Conservation (phyloP, 2,113 vertebrate genomes). For the Engystomops pustulosus region DNA sequence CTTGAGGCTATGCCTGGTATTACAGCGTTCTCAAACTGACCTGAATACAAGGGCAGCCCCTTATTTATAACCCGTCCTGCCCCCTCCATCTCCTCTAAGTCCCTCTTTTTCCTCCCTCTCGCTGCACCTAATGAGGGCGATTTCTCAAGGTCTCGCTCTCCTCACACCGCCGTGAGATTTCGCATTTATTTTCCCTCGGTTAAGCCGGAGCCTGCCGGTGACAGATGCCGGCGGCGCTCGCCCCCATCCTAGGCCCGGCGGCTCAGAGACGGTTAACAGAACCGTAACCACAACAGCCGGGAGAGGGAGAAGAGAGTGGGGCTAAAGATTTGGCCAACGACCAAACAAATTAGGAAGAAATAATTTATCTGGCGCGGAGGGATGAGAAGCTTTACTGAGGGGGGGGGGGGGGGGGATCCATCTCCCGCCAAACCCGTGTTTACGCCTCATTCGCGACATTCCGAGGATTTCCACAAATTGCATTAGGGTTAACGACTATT, state of each 20-base stretch:
- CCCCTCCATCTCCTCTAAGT: neutral
- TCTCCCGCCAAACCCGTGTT: neutral
- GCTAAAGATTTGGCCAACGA: slow-evolving; percentile 17
- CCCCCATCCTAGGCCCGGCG: neutral
- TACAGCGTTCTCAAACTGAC: too few relatives aligned
- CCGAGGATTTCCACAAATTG: slow-evolving; percentile 23
- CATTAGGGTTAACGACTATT: slow-evolving; percentile 14
- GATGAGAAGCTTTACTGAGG: slow-evolving; percentile 27
- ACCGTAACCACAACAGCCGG: slow-evolving; percentile 11
- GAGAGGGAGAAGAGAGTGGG: too few relatives aligned
- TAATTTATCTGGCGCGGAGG: slow-evolving; percentile 39
- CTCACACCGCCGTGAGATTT: neutral
- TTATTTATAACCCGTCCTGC: too few relatives aligned
- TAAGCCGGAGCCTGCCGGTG: neutral
- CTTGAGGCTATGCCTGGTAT: too few relatives aligned
- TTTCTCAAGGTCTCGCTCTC: slow-evolving; percentile 21
- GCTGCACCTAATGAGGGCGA: slow-evolving; percentile 17
- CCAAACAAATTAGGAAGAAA: slow-evolving; percentile 39
- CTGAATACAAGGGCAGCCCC: too few relatives aligned
- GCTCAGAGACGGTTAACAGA: slow-evolving; percentile 10
- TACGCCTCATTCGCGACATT: slow-evolving; percentile 16
- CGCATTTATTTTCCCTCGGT: neutral
- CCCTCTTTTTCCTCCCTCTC: neutral
- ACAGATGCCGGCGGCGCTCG: neutral
- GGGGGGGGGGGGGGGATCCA: slow-evolving; percentile 8